These are phyloP conservation scores for Drosophila melanogaster DNA, from an alignment of 1,140 invertebrate species.

Conservation along the genomic window DNA sequence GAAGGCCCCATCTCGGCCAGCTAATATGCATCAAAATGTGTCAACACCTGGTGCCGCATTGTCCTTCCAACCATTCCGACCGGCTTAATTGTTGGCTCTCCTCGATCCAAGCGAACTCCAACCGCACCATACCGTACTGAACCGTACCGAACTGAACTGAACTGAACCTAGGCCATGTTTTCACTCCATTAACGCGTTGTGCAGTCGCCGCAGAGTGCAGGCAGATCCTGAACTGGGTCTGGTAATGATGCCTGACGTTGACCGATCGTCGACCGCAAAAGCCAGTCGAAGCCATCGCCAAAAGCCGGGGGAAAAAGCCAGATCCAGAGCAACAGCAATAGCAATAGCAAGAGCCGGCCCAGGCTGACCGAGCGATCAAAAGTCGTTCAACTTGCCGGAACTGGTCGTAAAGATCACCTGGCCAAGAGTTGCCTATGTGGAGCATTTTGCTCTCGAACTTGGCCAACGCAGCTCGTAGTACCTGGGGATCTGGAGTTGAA, in stretches of 20 bases:
- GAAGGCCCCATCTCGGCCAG: conserved; percentile 40
- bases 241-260: conserved; percentile 78
- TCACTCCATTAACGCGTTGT: conserved; percentile 72
- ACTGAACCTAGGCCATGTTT: conserved; percentile 52
- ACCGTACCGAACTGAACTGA: conserved; percentile 2
- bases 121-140: conserved; percentile 4
- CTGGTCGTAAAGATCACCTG: conserved; percentile 81
- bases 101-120: conserved; percentile 21
- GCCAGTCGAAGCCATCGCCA: conserved; percentile 13
- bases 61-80: conserved; percentile 2
- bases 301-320: conserved; percentile 22
- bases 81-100: conserved; percentile 78
- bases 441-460: conserved; percentile 58
- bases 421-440: conserved; percentile 60
- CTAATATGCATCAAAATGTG: conserved; percentile 81
- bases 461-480: conserved; percentile 39
- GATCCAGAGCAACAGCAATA: conserved; percentile 19
- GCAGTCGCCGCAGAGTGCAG: conserved; percentile 3
- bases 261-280: conserved; percentile 82
- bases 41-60: conserved; percentile 69
- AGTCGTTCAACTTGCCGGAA: conserved; percentile 82
- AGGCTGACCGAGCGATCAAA: conserved; percentile 72
- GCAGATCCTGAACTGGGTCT: conserved; percentile 47
- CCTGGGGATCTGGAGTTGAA: not conserved
- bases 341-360: conserved; percentile 1